Evolutionary conservation across 2,888 invertebrate genomes (phyloP).

Genomic region (Diarsia brunnea): DNA sequence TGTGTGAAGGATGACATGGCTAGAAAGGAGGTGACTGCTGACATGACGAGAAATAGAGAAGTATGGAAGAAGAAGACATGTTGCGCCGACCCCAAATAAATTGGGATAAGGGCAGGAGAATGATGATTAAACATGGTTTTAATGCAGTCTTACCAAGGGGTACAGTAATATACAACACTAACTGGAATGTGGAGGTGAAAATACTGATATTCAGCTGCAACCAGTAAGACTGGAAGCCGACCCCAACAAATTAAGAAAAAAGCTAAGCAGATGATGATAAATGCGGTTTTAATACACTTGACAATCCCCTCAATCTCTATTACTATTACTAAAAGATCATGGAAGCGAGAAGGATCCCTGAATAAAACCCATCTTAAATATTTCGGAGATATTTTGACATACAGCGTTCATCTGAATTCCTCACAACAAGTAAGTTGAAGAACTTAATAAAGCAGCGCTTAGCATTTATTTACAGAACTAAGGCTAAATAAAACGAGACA

Average conservation of each 20-base stretch:
- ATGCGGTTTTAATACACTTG: neutral
- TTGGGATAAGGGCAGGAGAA: no score
- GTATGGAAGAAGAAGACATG: no score
- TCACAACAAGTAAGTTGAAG: slow-evolving; percentile 71
- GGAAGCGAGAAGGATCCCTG: slow-evolving; percentile 51
- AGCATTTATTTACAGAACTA: slow-evolving; percentile 76
- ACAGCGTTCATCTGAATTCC: slow-evolving; percentile 75
- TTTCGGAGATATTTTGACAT: slow-evolving; percentile 65
- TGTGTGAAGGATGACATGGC: no score
- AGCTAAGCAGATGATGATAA: neutral
- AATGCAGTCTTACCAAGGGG: no score
- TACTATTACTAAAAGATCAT: neutral
- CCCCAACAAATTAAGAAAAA: no score
- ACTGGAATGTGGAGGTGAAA: no score
- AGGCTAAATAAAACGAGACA: slow-evolving; percentile 72
- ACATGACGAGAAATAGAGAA: no score
- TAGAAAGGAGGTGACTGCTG: no score
- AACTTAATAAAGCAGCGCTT: slow-evolving; percentile 80
- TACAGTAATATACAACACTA: no score
- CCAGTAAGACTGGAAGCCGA: no score
- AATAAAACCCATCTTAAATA: slow-evolving; percentile 71
- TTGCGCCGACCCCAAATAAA: no score
- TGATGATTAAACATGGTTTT: neutral
- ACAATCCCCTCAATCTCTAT: neutral
- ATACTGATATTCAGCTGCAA: no score